Percentiles rank a stretch among this genome's conserved stretches.
Conservation (phyloP, 1,140 invertebrate genomes). For the Yoshiicerus persimilis region DNA sequence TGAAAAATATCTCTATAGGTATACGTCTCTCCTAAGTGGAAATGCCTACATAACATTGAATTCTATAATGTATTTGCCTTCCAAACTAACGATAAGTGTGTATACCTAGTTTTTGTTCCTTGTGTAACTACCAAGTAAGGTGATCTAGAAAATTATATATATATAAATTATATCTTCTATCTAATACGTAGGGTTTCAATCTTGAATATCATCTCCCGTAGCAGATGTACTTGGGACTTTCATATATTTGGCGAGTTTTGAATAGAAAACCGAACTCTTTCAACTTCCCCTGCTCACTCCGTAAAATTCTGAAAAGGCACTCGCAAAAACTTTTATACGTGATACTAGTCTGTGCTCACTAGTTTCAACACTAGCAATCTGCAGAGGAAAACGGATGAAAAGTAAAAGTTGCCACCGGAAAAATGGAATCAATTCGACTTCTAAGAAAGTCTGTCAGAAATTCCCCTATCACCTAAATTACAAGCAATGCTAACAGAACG, state of each 20-base stretch:
- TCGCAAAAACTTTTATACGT: neutral
- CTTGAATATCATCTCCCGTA: no score
- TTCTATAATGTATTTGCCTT: no score
- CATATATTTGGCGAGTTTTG: neutral
- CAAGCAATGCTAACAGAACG: neutral
- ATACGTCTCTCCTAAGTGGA: neutral
- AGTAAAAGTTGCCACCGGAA: neutral
- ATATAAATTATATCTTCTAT: no score
- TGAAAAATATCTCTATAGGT: no score
- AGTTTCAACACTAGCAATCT: no score
- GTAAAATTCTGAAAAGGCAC: neutral
- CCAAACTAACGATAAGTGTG: no score
- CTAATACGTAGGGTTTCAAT: no score
- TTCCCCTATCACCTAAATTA: neutral
- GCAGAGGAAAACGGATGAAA: neutral
- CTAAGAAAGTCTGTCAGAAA: neutral
- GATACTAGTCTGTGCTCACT: neutral
- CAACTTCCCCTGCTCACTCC: neutral
- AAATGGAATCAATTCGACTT: neutral
- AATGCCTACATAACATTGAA: no score
- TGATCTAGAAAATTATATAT: neutral
- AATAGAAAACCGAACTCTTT: slow-evolving; percentile 9
- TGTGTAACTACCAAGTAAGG: neutral
- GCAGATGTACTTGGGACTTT: neutral
- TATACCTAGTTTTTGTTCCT: neutral